phyloP scores from a whole-genome alignment of 30 jellyfish, hydroid and myxozoan genomes.

The Pseudorhiza aurosa region DNA sequence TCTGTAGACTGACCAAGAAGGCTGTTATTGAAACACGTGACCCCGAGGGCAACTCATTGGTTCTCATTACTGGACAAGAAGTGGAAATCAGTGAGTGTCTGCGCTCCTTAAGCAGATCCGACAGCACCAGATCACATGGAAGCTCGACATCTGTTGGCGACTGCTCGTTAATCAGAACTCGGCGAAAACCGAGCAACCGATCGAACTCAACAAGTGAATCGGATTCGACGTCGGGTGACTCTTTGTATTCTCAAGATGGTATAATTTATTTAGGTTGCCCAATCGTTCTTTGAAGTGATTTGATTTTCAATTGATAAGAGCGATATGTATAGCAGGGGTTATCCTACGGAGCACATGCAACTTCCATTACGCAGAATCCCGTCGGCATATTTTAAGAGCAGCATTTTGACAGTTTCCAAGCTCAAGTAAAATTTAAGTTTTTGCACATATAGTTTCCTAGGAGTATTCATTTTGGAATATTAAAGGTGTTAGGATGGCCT shows the following conservation, averaged over 20 bases:
- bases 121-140: slow-evolving; percentile 10
- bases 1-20: slow-evolving; percentile 17
- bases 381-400: too few species aligned
- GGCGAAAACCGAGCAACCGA: slow-evolving; percentile 23
- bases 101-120: not conserved
- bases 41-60: slow-evolving; percentile 65
- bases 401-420: not conserved
- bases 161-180: slow-evolving; percentile 65
- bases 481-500: too few species aligned
- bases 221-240: slow-evolving; percentile 49
- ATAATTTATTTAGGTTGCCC: slow-evolving; percentile 56
- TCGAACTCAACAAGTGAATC: slow-evolving; percentile 49
- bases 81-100: not conserved
- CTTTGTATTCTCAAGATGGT: slow-evolving; percentile 35
- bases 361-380: too few species aligned
- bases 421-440: not conserved
- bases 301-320: too few species aligned
- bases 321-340: too few species aligned
- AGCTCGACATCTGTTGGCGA: slow-evolving; percentile 61
- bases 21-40: slow-evolving; percentile 52
- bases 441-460: too few species aligned
- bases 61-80: slow-evolving; percentile 37
- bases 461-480: too few species aligned
- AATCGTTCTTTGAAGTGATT: slow-evolving; percentile 12
- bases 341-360: too few species aligned